phyloP scores from a whole-genome alignment of 2,797 vertebrate species.

The Syndactyla subalaris region DNA sequence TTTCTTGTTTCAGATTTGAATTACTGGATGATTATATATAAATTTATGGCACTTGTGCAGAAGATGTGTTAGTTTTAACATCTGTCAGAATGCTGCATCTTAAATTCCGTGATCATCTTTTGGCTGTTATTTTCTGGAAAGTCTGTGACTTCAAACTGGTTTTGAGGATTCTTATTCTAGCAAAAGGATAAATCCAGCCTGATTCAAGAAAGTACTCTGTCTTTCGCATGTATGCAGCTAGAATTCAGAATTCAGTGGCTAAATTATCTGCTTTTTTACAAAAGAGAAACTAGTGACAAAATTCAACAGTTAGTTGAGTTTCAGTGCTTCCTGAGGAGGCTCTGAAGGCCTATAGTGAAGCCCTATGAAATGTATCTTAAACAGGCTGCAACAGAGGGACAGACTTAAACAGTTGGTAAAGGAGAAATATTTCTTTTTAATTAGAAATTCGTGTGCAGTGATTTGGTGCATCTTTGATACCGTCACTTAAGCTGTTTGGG shows the following conservation, averaged over 20 bases:
- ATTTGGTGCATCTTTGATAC: not conserved
- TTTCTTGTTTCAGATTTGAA: constrained; percentile 60
- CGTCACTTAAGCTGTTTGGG: not conserved
- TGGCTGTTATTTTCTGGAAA: not conserved
- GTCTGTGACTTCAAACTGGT: not conserved
- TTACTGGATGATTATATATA: constrained; percentile 46
- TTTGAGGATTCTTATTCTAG: not conserved
- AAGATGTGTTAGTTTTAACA: not conserved
- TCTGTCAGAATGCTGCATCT: not conserved
- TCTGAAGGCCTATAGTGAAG: not conserved
- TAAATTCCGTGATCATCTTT: not conserved
- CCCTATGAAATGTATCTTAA: not conserved
- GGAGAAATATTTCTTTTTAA: not conserved
- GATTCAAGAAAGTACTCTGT: not conserved
- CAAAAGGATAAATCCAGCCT: not conserved
- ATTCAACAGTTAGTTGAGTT: not conserved
- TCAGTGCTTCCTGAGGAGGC: not conserved
- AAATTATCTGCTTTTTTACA: not conserved
- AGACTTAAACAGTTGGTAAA: not conserved
- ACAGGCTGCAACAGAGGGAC: not conserved
- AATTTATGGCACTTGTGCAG: constrained; percentile 24
- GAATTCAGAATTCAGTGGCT: not conserved
- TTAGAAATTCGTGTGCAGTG: not conserved
- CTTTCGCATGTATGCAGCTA: not conserved
- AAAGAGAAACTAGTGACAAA: not conserved